phyloP scores from a whole-genome alignment of 2,888 invertebrate species.

The Cheilosia urbana region DNA sequence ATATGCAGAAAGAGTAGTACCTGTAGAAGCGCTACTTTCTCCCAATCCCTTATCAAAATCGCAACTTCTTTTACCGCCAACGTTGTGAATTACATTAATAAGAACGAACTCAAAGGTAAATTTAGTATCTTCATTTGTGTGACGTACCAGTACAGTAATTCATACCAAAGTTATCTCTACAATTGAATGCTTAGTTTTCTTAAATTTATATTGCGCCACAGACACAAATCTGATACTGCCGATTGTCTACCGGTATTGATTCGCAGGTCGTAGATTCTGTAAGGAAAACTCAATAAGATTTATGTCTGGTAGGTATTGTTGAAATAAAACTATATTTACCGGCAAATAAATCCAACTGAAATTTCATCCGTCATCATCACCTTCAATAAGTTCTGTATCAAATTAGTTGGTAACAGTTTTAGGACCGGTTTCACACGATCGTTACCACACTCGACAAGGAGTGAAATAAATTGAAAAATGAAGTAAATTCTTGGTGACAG shows the following conservation, averaged over 20 bases:
- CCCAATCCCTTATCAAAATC: too few relatives aligned
- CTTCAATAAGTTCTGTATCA: slow-evolving; percentile 92
- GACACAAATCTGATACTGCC: slow-evolving; percentile 94
- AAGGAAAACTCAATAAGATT: slow-evolving; percentile 63
- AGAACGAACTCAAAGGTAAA: not conserved
- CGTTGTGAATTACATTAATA: not conserved
- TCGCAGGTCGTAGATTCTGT: slow-evolving; percentile 89
- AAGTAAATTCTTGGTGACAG: slow-evolving; percentile 93
- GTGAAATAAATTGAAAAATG: slow-evolving; percentile 90
- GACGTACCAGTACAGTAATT: slow-evolving; percentile 2
- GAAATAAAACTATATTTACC: slow-evolving; percentile 73
- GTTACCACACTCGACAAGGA: slow-evolving; percentile 90
- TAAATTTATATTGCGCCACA: slow-evolving; percentile 91
- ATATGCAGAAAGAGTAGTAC: too few relatives aligned
- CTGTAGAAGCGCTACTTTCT: too few relatives aligned
- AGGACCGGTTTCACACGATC: slow-evolving; percentile 89
- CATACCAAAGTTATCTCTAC: slow-evolving; percentile 73
- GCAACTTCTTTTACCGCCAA: too few relatives aligned
- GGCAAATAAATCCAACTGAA: slow-evolving; percentile 82
- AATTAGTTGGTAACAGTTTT: slow-evolving; percentile 89
- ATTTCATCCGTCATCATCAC: slow-evolving; percentile 83
- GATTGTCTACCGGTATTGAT: slow-evolving; percentile 91
- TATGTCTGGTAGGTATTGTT: not conserved
- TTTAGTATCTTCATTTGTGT: not conserved
- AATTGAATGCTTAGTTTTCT: slow-evolving; percentile 81